A percentile compares a stretch with the other conserved stretches of the same genome.
Evolutionary conservation across 2,113 vertebrate genomes (phyloP).

Genomic region (Hymenochirus boettgeri): DNA sequence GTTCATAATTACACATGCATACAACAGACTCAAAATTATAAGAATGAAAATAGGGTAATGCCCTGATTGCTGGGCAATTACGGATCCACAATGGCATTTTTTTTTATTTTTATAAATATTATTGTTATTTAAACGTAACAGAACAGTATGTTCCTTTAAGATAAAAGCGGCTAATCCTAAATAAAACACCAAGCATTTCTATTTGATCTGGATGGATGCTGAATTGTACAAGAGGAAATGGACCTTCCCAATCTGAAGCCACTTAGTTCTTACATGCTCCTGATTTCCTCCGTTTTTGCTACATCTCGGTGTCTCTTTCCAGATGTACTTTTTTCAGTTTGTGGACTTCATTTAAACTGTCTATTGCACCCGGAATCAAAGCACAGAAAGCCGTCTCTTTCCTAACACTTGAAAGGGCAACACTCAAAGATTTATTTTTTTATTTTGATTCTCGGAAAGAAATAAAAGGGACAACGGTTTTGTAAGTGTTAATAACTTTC

Average conservation of each 20-base stretch:
- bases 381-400: conserved; percentile 39
- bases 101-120: too few relatives aligned
- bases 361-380: conserved; percentile 43
- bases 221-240: conserved; percentile 27
- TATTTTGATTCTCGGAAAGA: conserved; percentile 48
- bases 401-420: conserved; percentile 59
- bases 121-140: background rate
- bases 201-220: conserved; percentile 14
- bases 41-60: background rate
- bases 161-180: conserved; percentile 17
- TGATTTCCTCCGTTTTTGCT: conserved; percentile 33
- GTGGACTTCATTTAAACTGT: conserved; percentile 40
- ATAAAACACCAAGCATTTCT: conserved; percentile 4
- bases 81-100: background rate
- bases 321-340: conserved; percentile 38
- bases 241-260: conserved; percentile 34
- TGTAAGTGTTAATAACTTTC: conserved; percentile 79
- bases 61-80: background rate
- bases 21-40: too few relatives aligned
- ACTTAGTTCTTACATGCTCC: conserved; percentile 41
- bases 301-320: conserved; percentile 29
- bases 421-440: conserved; percentile 54
- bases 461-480: conserved; percentile 57
- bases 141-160: background rate
- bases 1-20: too few relatives aligned